Percentiles rank a stretch among this genome's conserved stretches.
phyloP scores from a whole-genome alignment of 2,113 vertebrate species.

The Glareola pratincola region DNA sequence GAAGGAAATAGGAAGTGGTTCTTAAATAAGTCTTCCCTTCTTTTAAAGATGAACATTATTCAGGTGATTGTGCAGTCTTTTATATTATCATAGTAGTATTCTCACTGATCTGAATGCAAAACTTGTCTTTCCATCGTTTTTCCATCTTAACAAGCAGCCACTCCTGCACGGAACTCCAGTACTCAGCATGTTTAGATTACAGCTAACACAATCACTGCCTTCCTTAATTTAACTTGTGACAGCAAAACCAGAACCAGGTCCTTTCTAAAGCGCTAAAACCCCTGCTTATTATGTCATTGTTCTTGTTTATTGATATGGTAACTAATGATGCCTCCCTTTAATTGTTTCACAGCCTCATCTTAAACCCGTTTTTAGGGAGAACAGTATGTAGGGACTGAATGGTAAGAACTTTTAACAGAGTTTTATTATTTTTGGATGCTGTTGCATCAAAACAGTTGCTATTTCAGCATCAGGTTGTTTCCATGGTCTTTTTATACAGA shows the following conservation, averaged over 20 bases:
- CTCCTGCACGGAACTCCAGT: not conserved
- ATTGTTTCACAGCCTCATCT: not conserved
- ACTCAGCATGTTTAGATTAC: constrained; percentile 41
- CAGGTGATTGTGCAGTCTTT: constrained; percentile 18
- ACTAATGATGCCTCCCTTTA: not conserved
- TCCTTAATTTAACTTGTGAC: constrained; percentile 25
- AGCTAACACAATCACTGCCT: constrained; percentile 30
- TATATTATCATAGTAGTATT: constrained; percentile 28
- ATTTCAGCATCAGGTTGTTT: constrained; percentile 46
- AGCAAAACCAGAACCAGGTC: constrained; percentile 32
- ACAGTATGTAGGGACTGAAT: not conserved
- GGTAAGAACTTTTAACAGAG: not conserved
- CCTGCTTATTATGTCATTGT: not conserved
- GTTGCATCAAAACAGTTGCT: constrained; percentile 18
- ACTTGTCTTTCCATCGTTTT: constrained; percentile 20
- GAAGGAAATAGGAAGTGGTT: not conserved
- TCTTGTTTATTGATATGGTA: not conserved
- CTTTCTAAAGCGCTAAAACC: not conserved
- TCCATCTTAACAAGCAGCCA: constrained; percentile 13
- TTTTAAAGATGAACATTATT: not conserved
- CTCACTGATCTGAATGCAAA: constrained; percentile 47
- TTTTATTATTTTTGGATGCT: constrained; percentile 13
- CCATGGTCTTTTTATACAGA: constrained; percentile 2
- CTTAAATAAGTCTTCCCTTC: constrained; percentile 27
- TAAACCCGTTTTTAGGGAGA: constrained; percentile 2